A percentile compares a stretch with the other conserved stretches of the same genome.
Conservation (phyloP, 2,888 invertebrate species). For the Lepidocyrtoides sp. region DNA sequence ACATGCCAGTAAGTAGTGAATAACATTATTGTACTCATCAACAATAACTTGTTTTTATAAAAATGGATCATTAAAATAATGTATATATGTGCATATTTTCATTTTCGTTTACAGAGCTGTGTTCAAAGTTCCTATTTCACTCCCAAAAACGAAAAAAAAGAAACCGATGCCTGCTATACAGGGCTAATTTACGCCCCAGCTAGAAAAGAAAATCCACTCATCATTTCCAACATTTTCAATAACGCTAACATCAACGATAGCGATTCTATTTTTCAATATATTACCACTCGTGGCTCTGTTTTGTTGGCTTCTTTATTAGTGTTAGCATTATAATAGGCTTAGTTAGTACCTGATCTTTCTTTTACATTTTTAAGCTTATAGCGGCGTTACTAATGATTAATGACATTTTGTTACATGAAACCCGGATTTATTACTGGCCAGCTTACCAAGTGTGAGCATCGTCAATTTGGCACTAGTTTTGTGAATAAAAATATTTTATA, state of each 20-base stretch:
- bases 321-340: background rate
- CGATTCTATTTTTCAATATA: too few relatives aligned
- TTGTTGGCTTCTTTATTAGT: too few relatives aligned
- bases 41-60: constrained; percentile 5
- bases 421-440: background rate
- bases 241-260: too few relatives aligned
- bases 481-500: constrained; percentile 19
- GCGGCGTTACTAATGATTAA: constrained; percentile 16
- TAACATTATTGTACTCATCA: too few relatives aligned
- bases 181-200: background rate
- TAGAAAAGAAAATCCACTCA: too few relatives aligned
- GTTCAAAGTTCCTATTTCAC: constrained; percentile 95
- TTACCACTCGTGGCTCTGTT: too few relatives aligned
- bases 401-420: constrained; percentile 20
- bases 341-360: constrained; percentile 51
- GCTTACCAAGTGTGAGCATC: constrained; percentile 9
- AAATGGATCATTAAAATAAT: too few relatives aligned
- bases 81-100: too few relatives aligned
- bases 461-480: constrained; percentile 13
- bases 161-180: constrained; percentile 87
- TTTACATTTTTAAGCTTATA: background rate
- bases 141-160: constrained; percentile 93
- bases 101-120: constrained; percentile 90
- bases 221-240: too few relatives aligned
- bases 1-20: constrained; percentile 99